Evolutionary conservation across 2,888 invertebrate species (phyloP), one percentile per base, ranked within the genome.

Genomic region (Pristionchus fissidentatus): DNA sequence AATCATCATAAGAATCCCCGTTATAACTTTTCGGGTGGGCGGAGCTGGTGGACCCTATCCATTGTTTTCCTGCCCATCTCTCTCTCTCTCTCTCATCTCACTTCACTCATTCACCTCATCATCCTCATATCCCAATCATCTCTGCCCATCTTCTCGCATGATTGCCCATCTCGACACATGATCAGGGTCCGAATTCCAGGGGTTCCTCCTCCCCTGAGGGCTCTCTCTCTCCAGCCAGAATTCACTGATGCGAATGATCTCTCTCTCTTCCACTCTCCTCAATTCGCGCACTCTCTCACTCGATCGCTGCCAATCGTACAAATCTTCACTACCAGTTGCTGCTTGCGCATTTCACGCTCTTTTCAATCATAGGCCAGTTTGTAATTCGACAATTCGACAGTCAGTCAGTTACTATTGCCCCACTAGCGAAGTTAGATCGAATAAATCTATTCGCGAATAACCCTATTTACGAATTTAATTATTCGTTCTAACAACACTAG

Each of bases 271-370:
- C 60, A 60, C 29, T 60, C 60, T 60, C 60, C 32, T 32, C 15
- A 32, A 10, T 32, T 32, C 32, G 26, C 32, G 29, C 3, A 57
- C 52, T 52, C 52, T 5, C 4, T 52, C 19, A 26, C 15, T 38
- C 66, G 66, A 66, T 66, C 66, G 29, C 57, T 57, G 57, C 57
- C 66, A 66, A 38, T 66, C 73, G 46, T 75, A 75, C 73, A 46
- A 75, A 75, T 75, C 46, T 73, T 46, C 46, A 41, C 43, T 75
- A 43, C 43, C 46, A 46, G 73, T 75, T 75, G 26, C n/a, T 32
- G 15, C 10, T 75, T n/a, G n/a, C n/a, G n/a, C 38, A 5, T 3
- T 66, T 66, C 66, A 38, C 66, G 35, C 66, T 49, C 19, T 1
- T 75, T 46, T 75, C 43, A 75, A 75, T 49, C 13, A 15, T 49